phyloP scores from a whole-genome alignment of 2,888 invertebrate species.

The Keiferia lycopersicella region DNA sequence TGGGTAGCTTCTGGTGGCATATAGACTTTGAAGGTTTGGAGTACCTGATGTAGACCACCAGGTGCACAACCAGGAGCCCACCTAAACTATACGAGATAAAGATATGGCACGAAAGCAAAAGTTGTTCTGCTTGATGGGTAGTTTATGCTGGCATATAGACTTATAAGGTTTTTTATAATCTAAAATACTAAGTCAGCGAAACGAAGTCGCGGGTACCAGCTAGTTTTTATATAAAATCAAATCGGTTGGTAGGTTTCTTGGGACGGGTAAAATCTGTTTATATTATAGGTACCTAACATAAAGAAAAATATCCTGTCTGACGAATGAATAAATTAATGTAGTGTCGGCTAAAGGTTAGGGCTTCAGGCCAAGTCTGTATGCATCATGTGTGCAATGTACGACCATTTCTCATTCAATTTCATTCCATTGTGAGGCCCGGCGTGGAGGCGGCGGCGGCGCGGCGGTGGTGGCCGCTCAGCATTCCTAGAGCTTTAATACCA shows the following conservation, averaged over 20 bases:
- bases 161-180: too few relatives aligned
- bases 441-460: slow-evolving; percentile 29
- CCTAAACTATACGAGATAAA: too few relatives aligned
- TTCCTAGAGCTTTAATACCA: slow-evolving; percentile 53
- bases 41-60: too few relatives aligned
- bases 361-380: slow-evolving; percentile 27
- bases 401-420: slow-evolving; percentile 49
- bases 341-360: slow-evolving; percentile 22
- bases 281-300: background rate
- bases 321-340: slow-evolving; percentile 8
- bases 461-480: slow-evolving; percentile 32
- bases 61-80: too few relatives aligned
- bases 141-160: too few relatives aligned
- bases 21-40: too few relatives aligned
- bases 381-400: slow-evolving; percentile 30
- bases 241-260: background rate
- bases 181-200: too few relatives aligned
- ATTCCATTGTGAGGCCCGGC: slow-evolving; percentile 42
- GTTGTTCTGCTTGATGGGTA: too few relatives aligned
- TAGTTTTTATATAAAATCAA: slow-evolving; percentile 37
- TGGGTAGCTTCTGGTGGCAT: too few relatives aligned
- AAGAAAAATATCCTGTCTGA: background rate
- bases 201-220: too few relatives aligned
- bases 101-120: too few relatives aligned
- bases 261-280: background rate